Evolutionary conservation across 2,797 vertebrate species (phyloP), one percentile per base, ranked within the genome.

Genomic region (Neosilurus mollespiculum): DNA sequence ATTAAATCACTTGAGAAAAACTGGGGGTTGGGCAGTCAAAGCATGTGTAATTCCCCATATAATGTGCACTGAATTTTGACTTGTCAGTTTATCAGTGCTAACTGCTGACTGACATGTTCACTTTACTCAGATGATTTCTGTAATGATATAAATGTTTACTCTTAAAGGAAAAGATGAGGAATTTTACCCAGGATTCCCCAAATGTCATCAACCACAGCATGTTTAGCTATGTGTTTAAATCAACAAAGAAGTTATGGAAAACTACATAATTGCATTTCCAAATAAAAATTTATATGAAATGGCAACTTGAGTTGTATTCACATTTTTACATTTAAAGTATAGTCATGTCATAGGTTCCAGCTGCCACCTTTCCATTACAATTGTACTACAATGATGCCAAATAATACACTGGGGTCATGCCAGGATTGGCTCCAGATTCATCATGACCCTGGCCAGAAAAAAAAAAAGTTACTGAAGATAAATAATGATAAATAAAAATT

Each of bases 1-100:
- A 83, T 84, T 69, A 77, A 67, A 86, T 87, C 83, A 86, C 67
- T 65, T 12, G 34, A 84, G 65, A 78, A 79, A 82, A 81, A 83
- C 56, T 62, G 78, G 81, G 85, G 83, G 83, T 81, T 69, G 84
- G 80, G 84, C 77, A 69, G 70, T 64, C 37, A 78, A 56, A 78
- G 81, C 77, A 71, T 26, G 83, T 78, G 73, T 83, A 73, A 85
- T 86, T 81, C 81, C 58, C 80, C 73, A 80, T 77, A 80, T 84
- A 83, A 75, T 78, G 53, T 62, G 64, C 30, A 56, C 43, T 79
- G 20, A 80, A 69, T 84, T 86, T 43, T 84, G 82, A 75, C 67
- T 70, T 73, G n/a, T 82, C 54, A n/a, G 49, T 80, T 71, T 71
- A 53, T 61, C 30, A 75, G 30, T 83, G 66, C 24, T 85, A 73